A percentile compares a stretch with the other conserved stretches of the same genome.
Evolutionary conservation across 2,888 invertebrate genomes (phyloP).

Genomic region (Chaitophorus viminalis): DNA sequence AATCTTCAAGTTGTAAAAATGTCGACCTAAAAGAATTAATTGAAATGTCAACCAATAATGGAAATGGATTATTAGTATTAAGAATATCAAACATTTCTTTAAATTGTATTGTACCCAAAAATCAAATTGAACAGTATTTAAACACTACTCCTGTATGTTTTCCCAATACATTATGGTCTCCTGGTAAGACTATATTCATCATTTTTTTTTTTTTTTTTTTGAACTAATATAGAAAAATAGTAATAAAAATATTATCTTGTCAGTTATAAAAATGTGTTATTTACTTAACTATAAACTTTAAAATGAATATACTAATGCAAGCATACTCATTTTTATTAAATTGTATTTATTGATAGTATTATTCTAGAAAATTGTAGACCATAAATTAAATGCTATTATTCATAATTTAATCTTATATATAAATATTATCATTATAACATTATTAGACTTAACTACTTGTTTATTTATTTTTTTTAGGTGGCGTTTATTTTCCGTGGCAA

Average conservation of each 20-base stretch:
- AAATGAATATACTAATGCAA: not conserved
- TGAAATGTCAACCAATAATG: constrained; percentile 37
- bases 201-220: not conserved
- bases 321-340: too few species aligned
- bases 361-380: not conserved
- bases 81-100: constrained; percentile 53
- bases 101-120: constrained; percentile 49
- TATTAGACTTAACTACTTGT: too few species aligned
- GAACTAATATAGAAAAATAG: not conserved
- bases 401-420: too few species aligned
- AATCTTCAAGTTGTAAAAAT: constrained; percentile 15
- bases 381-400: too few species aligned
- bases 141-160: constrained; percentile 33
- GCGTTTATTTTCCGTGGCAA: constrained; percentile 58
- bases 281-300: too few species aligned
- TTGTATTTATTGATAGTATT: not conserved
- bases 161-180: constrained; percentile 46
- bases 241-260: too few species aligned
- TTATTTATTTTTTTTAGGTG: constrained; percentile 29
- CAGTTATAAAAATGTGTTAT: too few species aligned
- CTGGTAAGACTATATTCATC: constrained; percentile 33
- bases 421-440: too few species aligned
- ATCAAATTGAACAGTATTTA: constrained; percentile 55
- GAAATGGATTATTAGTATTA: constrained; percentile 47
- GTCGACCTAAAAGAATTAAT: constrained; percentile 30